Evolutionary conservation across 2,113 vertebrate genomes (phyloP), one percentile per base, ranked within the genome.

Genomic region (Vulpes ferrilata): DNA sequence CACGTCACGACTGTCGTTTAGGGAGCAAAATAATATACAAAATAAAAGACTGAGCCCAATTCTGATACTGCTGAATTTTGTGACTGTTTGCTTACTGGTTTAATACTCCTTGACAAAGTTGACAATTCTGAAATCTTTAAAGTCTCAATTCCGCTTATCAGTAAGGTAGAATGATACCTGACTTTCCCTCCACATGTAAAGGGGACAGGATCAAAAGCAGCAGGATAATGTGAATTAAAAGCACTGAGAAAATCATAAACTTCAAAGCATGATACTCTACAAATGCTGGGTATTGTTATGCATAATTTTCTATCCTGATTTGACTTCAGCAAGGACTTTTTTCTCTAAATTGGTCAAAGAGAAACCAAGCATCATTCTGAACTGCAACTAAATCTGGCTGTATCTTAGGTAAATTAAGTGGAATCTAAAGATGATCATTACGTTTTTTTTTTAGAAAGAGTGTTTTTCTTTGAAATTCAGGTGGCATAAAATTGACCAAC

Each of bases 261-360:
- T 92, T 97, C 82, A 97, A 96, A 96, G 90, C 32, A 22, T 62
- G n/a, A 3, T 57, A 5, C 55, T 88, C 59, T 95, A 55, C 32
- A 55, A 79, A 95, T 79, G 48, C 23, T 1, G 22, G 74, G 19
- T 27, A 65, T 67, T 59, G 67, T 92, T 93, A 78, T 85, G 69
- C 22, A 25, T 73, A 88, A 89, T 78, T 80, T 43, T 35, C 32
- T 23, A 10, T 23, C 12, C 86, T 69, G n/a, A 86, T 84, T 89
- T 93, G 69, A 55, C 96, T 96, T 95, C 62, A 88, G 76, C 25
- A 74, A 87, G 43, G 87, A 48, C 30, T 78, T 3, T 27, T 95
- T 97, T 78, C 79, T 93, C 23, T 53, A 35, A 67, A 67, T 81
- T 79, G 80, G 60, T 67, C 22, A 71, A 90, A 92, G 35, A 76